These are phyloP conservation scores for Drosophila imparisetae DNA, from an alignment of 2,888 invertebrate species.

Conservation along the genomic window DNA sequence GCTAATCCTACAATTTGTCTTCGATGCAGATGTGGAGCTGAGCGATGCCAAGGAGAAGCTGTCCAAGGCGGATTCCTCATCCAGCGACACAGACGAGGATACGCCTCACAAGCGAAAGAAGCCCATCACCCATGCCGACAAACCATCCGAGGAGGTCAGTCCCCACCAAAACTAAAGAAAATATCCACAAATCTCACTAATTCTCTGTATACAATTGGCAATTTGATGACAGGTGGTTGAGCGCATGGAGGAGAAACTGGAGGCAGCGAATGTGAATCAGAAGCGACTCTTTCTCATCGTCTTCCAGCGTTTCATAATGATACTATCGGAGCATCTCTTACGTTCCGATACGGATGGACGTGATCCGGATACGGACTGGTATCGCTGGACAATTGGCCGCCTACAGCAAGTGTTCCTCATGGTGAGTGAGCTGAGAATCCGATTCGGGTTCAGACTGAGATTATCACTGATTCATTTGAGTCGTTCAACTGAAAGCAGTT, in stretches of 20 bases:
- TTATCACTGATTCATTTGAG: neutral
- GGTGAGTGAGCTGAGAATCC: constrained; percentile 86
- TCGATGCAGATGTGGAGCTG: constrained; percentile 88
- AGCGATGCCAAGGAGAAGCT: constrained; percentile 94
- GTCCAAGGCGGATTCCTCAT: constrained; percentile 92
- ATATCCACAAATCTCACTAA: neutral
- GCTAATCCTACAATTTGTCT: neutral
- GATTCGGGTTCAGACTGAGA: neutral
- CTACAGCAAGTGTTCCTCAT: constrained; percentile 97
- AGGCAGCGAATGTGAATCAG: constrained; percentile 97
- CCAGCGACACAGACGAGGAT: constrained; percentile 93
- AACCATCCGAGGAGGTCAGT: constrained; percentile 87
- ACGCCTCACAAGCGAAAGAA: constrained; percentile 85
- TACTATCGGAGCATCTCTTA: constrained; percentile 97
- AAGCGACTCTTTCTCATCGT: constrained; percentile 98
- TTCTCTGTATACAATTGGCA: neutral
- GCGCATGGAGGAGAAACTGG: constrained; percentile 97
- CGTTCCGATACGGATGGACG: constrained; percentile 96
- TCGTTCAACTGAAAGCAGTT: neutral
- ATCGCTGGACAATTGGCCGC: constrained; percentile 97
- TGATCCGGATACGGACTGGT: constrained; percentile 97
- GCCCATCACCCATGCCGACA: constrained; percentile 85
- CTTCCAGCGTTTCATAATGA: constrained; percentile 99
- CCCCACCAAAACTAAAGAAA: neutral
- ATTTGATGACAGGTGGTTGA: constrained; percentile 90